Evolutionary conservation across 2,888 invertebrate genomes (phyloP).

Genomic region (Eustalomyia histrio): DNA sequence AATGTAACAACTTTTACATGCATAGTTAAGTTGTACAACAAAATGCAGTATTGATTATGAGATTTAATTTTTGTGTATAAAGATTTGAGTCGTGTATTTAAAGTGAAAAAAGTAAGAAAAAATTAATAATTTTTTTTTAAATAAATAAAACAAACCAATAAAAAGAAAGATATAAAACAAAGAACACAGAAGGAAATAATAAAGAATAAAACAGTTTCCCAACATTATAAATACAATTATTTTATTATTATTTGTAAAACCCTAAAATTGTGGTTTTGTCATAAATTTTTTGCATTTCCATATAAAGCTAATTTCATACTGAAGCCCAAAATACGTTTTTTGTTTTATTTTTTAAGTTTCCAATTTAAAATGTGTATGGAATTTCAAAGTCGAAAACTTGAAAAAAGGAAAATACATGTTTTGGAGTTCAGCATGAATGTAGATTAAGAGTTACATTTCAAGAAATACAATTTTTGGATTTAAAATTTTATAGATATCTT

Average conservation of each 20-base stretch:
- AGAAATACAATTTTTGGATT: no score
- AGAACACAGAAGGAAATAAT: slow-evolving; percentile 5
- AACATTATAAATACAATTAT: slow-evolving; percentile 20
- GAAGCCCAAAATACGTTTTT: no score
- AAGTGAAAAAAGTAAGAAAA: slow-evolving; percentile 1
- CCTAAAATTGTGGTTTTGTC: neutral
- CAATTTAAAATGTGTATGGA: no score
- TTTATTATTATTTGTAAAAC: neutral
- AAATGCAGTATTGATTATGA: slow-evolving; percentile 20
- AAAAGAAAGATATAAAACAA: slow-evolving; percentile 33
- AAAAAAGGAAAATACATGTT: no score
- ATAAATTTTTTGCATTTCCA: slow-evolving; percentile 13
- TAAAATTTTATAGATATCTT: no score
- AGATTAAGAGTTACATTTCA: no score
- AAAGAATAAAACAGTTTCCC: slow-evolving; percentile 31
- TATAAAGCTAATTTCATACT: neutral
- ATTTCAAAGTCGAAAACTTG: no score
- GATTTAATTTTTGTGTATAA: neutral
- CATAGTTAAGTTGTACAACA: neutral
- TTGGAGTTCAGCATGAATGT: no score
- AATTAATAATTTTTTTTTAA: neutral
- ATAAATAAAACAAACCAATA: neutral
- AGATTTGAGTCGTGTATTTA: slow-evolving; percentile 3
- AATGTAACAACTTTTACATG: slow-evolving; percentile 47
- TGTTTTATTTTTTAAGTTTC: neutral